These are phyloP conservation scores for Cynaeus angustus DNA, from an alignment of 2,888 invertebrate genomes.

Conservation along the genomic window DNA sequence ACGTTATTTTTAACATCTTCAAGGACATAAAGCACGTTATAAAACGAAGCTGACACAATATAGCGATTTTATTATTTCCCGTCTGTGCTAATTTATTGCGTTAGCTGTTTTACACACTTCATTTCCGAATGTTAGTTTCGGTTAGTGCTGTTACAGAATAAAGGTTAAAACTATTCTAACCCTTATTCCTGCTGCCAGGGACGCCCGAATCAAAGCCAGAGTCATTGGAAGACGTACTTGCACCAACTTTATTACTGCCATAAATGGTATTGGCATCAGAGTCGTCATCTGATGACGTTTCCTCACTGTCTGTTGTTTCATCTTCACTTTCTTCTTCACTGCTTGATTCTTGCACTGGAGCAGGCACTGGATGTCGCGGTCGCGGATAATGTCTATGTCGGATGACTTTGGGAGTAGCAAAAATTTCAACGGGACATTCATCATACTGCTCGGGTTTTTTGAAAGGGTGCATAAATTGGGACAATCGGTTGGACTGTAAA, in stretches of 20 bases:
- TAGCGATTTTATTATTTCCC: conserved; percentile 18
- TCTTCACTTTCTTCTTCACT: conserved; percentile 62
- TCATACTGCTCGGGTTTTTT: conserved; percentile 69
- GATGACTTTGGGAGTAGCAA: conserved; percentile 69
- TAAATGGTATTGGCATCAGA: conserved; percentile 62
- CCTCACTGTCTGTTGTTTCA: conserved; percentile 60
- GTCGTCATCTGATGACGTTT: conserved; percentile 64
- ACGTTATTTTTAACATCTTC: conserved; percentile 31
- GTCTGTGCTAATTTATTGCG: conserved; percentile 8
- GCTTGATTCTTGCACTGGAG: conserved; percentile 44
- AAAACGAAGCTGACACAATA: conserved; percentile 30
- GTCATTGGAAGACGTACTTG: conserved; percentile 87
- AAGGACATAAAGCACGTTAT: conserved; percentile 25
- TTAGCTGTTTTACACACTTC: conserved; percentile 1
- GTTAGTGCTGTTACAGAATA: conserved; percentile 47
- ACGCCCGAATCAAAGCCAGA: conserved; percentile 84
- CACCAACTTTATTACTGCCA: conserved; percentile 70
- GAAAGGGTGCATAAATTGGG: conserved; percentile 68
- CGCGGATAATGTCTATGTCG: conserved; percentile 68
- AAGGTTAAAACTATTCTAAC: conserved; percentile 71
- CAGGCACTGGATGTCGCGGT: conserved; percentile 59
- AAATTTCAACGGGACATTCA: conserved; percentile 68
- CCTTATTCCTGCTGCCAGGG: conserved; percentile 78
- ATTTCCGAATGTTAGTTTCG: conserved; percentile 10
- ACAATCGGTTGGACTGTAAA: conserved; percentile 68